Evolutionary conservation across 2,888 invertebrate genomes (phyloP).

Genomic region (Neoascia interrupta): DNA sequence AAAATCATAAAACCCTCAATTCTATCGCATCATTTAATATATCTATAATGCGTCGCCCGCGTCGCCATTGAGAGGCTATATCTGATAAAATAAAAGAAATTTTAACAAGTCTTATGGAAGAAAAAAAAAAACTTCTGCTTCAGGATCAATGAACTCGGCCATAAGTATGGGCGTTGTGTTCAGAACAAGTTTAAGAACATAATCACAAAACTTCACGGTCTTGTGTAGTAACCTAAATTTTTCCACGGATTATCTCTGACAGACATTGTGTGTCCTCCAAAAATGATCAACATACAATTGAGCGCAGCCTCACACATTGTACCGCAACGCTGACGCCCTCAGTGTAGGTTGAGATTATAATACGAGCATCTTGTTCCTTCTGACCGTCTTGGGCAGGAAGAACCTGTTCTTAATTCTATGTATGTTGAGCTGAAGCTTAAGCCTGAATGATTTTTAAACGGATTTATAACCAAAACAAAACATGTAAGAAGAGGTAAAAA

Average conservation of each 20-base stretch:
- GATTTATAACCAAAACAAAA: neutral
- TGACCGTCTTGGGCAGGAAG: neutral
- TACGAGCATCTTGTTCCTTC: too few species aligned
- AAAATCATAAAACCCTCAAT: constrained; percentile 33
- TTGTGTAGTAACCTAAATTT: neutral
- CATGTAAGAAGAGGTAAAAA: too few species aligned
- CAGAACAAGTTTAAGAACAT: neutral
- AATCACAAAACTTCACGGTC: neutral
- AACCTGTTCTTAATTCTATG: neutral
- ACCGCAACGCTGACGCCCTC: constrained; percentile 42
- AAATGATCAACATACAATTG: neutral
- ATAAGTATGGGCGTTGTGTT: neutral
- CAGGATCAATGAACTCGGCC: constrained; percentile 7
- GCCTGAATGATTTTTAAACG: neutral
- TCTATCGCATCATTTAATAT: constrained; percentile 27
- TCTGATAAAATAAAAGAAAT: constrained; percentile 9
- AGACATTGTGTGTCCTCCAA: neutral
- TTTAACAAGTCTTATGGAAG: too few species aligned
- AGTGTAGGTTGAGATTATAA: constrained; percentile 18
- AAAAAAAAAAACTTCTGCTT: neutral
- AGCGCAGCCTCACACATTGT: constrained; percentile 40
- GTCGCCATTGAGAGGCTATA: too few species aligned
- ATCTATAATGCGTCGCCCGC: constrained; percentile 9
- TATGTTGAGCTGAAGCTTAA: neutral
- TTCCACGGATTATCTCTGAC: neutral